Evolutionary conservation across 2,113 vertebrate genomes (phyloP).

Genomic region (Pteruthius melanotis): DNA sequence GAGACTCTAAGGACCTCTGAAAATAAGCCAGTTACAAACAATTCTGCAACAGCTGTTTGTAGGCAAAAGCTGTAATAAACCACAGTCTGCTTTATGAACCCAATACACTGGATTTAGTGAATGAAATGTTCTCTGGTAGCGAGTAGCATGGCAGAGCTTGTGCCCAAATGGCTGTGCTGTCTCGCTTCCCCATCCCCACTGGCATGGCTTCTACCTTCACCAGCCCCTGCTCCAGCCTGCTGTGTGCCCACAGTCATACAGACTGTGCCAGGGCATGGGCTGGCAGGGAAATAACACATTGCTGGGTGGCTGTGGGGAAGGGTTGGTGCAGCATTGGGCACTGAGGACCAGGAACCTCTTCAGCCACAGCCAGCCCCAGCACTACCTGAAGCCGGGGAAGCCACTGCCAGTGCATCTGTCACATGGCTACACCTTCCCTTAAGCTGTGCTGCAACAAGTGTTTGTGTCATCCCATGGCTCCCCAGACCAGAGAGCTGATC

Average conservation of each 20-base stretch:
- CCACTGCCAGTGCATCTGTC: background rate
- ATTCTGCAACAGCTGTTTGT: background rate
- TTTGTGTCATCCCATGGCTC: background rate
- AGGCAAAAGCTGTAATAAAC: background rate
- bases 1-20: background rate
- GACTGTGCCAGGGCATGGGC: background rate
- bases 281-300: background rate
- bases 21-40: background rate
- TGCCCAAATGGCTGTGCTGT: background rate
- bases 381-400: background rate
- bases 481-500: background rate
- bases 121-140: background rate
- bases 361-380: background rate
- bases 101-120: background rate
- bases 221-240: background rate
- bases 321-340: background rate
- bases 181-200: fast-evolving
- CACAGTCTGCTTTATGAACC: background rate
- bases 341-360: fast-evolving
- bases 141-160: fast-evolving
- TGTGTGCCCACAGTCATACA: fast-evolving
- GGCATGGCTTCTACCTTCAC: background rate
- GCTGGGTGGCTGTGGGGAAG: background rate
- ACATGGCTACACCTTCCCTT: background rate
- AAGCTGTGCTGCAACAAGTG: background rate